These are phyloP conservation scores for Eudasyphora cyanicolor DNA, from an alignment of 2,888 invertebrate genomes.

Conservation along the genomic window DNA sequence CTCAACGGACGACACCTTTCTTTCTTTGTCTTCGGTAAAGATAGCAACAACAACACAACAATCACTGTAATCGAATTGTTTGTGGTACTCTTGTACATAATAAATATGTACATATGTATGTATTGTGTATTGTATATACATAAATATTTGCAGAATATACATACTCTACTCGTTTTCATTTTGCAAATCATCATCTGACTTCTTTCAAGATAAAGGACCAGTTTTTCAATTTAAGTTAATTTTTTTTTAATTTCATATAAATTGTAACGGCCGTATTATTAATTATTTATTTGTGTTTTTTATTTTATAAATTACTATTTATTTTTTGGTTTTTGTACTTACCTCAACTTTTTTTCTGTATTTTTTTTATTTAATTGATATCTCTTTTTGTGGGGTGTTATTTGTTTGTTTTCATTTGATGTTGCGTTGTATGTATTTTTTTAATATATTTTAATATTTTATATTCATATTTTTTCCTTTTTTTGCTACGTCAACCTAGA, in stretches of 20 bases:
- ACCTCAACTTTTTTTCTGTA: neutral
- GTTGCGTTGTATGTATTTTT: neutral
- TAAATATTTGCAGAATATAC: too few relatives aligned
- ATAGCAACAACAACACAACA: neutral
- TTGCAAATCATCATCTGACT: too few relatives aligned
- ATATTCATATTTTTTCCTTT: neutral
- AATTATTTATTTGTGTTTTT: too few relatives aligned
- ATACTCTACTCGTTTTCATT: too few relatives aligned
- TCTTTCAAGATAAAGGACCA: too few relatives aligned
- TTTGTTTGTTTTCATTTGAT: neutral
- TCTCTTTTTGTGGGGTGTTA: neutral
- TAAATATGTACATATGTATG: neutral
- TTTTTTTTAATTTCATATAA: too few relatives aligned
- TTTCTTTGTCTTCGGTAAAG: neutral
- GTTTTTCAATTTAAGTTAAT: too few relatives aligned
- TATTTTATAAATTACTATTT: too few relatives aligned
- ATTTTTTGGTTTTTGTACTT: neutral
- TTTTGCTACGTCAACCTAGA: constrained; percentile 6
- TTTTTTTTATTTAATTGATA: neutral
- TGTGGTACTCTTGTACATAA: neutral
- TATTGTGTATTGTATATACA: neutral
- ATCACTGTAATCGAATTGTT: neutral
- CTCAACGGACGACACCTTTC: too few relatives aligned
- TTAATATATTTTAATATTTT: neutral
- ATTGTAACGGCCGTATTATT: too few relatives aligned